Evolutionary conservation across 2,888 invertebrate genomes (phyloP).

Genomic region (Dynastes maya): DNA sequence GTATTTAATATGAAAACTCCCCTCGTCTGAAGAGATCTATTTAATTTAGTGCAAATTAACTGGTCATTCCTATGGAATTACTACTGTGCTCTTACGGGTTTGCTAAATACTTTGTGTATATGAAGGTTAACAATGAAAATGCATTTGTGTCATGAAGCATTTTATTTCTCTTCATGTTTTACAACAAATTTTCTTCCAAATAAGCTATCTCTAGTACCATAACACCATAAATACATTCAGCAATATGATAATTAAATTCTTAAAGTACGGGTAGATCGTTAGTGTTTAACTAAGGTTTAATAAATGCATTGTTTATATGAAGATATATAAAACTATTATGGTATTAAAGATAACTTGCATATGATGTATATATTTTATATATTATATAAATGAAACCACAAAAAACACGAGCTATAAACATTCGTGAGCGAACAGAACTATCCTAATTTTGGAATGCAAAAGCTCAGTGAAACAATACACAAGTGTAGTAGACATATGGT

Average conservation of each 20-base stretch:
- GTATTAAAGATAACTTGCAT: slow-evolving; percentile 47
- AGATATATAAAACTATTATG: slow-evolving; percentile 44
- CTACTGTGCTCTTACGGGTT: too few relatives aligned
- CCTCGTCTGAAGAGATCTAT: too few relatives aligned
- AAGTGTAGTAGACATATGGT: slow-evolving; percentile 56
- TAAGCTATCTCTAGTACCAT: slow-evolving; percentile 50
- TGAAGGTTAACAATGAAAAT: slow-evolving; percentile 4
- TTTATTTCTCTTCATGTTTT: slow-evolving; percentile 53
- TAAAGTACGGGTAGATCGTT: slow-evolving; percentile 13
- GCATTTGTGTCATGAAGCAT: slow-evolving; percentile 48
- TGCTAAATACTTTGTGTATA: too few relatives aligned
- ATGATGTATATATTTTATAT: slow-evolving; percentile 47
- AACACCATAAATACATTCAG: slow-evolving; percentile 46
- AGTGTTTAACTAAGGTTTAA: slow-evolving; percentile 23
- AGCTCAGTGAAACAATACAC: slow-evolving; percentile 58
- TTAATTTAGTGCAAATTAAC: too few relatives aligned
- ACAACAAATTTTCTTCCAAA: slow-evolving; percentile 53
- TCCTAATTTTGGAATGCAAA: slow-evolving; percentile 60
- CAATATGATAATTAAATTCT: slow-evolving; percentile 37
- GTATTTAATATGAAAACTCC: too few relatives aligned
- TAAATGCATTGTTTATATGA: slow-evolving; percentile 42
- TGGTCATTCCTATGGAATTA: too few relatives aligned
- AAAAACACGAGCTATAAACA: slow-evolving; percentile 55
- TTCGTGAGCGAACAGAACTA: slow-evolving; percentile 56
- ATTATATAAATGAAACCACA: slow-evolving; percentile 51